These are phyloP conservation scores for Cydia splendana DNA, from an alignment of 1,140 invertebrate species.

Conservation along the genomic window DNA sequence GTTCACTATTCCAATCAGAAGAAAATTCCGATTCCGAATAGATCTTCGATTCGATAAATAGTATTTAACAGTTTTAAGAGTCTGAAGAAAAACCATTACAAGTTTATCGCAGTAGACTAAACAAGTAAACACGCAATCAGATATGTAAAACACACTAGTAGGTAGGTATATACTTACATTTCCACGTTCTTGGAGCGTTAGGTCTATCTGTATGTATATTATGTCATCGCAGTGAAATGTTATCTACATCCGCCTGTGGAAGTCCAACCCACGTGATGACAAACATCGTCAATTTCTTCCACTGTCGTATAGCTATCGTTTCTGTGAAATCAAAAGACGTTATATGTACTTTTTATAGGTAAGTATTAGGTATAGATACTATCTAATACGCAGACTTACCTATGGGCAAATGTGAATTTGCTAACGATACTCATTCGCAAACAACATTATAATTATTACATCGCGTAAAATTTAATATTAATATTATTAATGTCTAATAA, in stretches of 20 bases:
- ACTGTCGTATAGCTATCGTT: constrained; percentile 4
- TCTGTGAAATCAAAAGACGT: background rate
- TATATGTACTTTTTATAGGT: background rate
- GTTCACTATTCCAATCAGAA: constrained; percentile 30
- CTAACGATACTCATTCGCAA: too few relatives aligned
- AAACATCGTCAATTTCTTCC: constrained; percentile 12
- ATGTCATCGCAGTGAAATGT: constrained; percentile 68
- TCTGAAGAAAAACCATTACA: background rate
- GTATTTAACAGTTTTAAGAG: too few relatives aligned
- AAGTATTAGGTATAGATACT: too few relatives aligned
- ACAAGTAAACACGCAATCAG: constrained; percentile 10
- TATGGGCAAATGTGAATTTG: too few relatives aligned
- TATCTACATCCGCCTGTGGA: constrained; percentile 71
- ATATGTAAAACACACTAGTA: background rate
- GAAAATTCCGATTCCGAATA: constrained; percentile 24
- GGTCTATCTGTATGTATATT: background rate
- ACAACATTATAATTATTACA: too few relatives aligned
- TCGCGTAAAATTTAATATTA: too few relatives aligned
- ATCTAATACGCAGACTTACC: too few relatives aligned
- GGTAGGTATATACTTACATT: background rate
- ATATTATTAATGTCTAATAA: too few relatives aligned
- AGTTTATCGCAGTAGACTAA: background rate
- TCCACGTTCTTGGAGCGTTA: constrained; percentile 37
- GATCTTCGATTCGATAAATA: background rate
- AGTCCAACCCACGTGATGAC: constrained; percentile 36